A percentile compares a stretch with the other conserved stretches of the same genome.
phyloP scores from a whole-genome alignment of 1,140 invertebrate genomes.

The Eurosta solidaginis region DNA sequence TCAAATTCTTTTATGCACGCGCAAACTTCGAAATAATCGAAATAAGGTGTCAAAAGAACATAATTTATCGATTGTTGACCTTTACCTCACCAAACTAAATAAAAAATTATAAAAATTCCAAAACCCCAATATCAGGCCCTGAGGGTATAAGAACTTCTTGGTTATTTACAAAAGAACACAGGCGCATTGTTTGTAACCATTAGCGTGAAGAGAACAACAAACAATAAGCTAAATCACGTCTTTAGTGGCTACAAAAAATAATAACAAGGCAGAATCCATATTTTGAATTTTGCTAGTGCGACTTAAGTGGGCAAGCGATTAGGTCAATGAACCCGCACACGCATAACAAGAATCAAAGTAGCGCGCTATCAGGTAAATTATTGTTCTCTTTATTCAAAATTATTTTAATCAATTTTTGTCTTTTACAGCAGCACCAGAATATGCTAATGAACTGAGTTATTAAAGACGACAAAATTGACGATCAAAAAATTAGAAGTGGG shows the following conservation, averaged over 20 bases:
- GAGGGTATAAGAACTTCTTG: neutral
- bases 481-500: neutral
- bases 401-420: neutral
- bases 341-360: neutral
- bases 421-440: conserved; percentile 8
- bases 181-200: conserved; percentile 8
- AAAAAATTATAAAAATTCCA: neutral
- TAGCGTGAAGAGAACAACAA: conserved; percentile 4
- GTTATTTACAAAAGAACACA: neutral
- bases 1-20: no score
- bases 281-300: neutral
- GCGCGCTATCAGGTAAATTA: neutral
- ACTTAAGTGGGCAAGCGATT: neutral
- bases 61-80: conserved; percentile 11
- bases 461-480: neutral
- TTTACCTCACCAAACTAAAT: neutral
- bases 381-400: neutral
- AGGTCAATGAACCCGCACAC: conserved; percentile 4
- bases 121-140: neutral
- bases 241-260: neutral
- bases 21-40: no score
- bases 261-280: neutral
- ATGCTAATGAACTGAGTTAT: neutral
- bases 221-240: conserved; percentile 7
- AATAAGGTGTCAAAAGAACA: neutral